Evolutionary conservation across 2,113 vertebrate genomes (phyloP), one percentile per base, ranked within the genome.

Genomic region (Takifugu bimaculatus): DNA sequence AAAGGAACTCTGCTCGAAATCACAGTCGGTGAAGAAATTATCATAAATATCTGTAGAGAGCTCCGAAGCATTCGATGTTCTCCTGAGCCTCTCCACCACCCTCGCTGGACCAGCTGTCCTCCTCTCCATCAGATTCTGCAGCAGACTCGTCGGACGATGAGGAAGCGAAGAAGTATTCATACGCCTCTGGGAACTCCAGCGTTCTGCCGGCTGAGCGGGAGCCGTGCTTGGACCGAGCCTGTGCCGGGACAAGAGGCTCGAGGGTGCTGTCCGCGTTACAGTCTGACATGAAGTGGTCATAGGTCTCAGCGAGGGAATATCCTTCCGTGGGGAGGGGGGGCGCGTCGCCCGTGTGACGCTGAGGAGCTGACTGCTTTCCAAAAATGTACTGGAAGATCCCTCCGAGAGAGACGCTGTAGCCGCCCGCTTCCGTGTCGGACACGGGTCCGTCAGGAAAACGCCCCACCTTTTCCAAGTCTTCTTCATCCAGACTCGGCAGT

Each of bases 271-370:
- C 86, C 10, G 63, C 65, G 10, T 90, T 88, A 70, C 87, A 92
- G 4, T 96, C 93, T 0, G 93, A 94, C 62, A 94, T 94, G 49
- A 98, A 92, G 68, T 92, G 88, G 3, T 98, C 94, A 0, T 95
- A 96, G 13, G 88, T 92, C 85, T 98, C 94, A 0, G 94, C 90
- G 50, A 94, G 89, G 0, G 93, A 94, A 85, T 87, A 0, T 76
- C 39, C 85, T n/a, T 63, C 73, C 26, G 2, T 28, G 45, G 28
- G 76, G 9, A 35, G 66, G 28, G 48, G 10, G 7, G 54, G 26
- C 20, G 52, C 13, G 45, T 64, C 64, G 6, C 87, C 79, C 50
- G 63, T 43, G 9, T 9, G 11, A 39, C 9, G 48, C 54, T 26
- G 84, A 50, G 72, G 50, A 29, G 58, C 28, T 0, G 85, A 55